Evolutionary conservation across 1,140 invertebrate genomes (phyloP).

Genomic region (Xylocopa sonorina): DNA sequence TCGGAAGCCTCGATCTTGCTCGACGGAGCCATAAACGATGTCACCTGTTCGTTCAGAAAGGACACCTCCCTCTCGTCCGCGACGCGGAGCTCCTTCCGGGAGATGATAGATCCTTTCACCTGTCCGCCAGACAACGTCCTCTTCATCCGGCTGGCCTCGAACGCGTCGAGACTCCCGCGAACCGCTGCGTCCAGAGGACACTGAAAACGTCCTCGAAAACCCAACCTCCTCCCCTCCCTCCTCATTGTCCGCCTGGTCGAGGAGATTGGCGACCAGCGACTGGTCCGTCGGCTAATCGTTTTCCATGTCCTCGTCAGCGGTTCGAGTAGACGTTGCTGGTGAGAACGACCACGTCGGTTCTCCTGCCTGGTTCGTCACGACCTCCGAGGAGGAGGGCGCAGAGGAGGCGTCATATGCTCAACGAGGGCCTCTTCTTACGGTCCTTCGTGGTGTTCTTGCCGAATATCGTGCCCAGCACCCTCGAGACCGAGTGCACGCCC

Average conservation of each 20-base stretch:
- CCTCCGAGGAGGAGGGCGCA: conserved; percentile 76
- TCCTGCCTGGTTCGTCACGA: conserved; percentile 73
- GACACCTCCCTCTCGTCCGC: background rate
- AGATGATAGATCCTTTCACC: background rate
- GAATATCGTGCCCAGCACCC: conserved; percentile 89
- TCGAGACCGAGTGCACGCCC: conserved; percentile 90
- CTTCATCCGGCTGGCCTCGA: background rate
- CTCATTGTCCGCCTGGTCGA: no score
- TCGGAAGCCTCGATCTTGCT: background rate
- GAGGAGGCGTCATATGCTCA: conserved; percentile 85
- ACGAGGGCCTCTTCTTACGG: conserved; percentile 88
- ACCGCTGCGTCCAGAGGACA: background rate
- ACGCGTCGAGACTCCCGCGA: background rate
- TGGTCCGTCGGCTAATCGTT: background rate
- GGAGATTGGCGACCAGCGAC: background rate
- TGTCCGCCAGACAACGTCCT: background rate
- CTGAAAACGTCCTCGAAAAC: background rate
- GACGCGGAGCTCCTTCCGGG: background rate
- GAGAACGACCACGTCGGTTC: conserved; percentile 74
- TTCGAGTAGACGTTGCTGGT: conserved; percentile 75
- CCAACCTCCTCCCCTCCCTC: background rate
- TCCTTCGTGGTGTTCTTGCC: conserved; percentile 89
- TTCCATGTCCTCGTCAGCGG: conserved; percentile 62
- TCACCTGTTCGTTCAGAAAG: background rate
- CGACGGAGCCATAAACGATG: background rate